These are phyloP conservation scores for Latrodectus hesperus DNA, from an alignment of 2,888 invertebrate genomes.

Conservation along the genomic window DNA sequence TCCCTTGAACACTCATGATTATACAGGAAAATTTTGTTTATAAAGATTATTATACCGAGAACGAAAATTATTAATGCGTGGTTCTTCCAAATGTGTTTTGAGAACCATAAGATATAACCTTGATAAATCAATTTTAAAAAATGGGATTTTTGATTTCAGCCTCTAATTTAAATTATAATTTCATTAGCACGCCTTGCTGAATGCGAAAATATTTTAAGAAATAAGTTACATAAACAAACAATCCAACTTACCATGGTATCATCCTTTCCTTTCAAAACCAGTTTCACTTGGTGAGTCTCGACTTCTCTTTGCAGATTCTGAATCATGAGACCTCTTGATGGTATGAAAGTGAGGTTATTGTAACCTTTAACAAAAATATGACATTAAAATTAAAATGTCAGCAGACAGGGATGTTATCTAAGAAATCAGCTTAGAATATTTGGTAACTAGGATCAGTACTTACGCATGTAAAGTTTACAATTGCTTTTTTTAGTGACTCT, in stretches of 20 bases:
- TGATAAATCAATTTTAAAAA: no score
- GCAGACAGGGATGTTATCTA: neutral
- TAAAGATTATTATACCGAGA: no score
- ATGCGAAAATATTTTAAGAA: neutral
- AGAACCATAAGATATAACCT: no score
- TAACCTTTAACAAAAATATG: slow-evolving; percentile 14
- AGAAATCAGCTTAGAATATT: no score
- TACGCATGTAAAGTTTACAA: slow-evolving; percentile 36
- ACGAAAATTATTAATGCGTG: no score
- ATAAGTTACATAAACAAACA: neutral
- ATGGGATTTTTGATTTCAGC: no score
- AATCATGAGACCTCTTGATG: slow-evolving; percentile 22
- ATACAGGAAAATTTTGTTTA: no score
- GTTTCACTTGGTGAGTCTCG: neutral
- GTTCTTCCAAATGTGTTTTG: no score
- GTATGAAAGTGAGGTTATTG: slow-evolving; percentile 16
- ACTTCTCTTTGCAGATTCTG: slow-evolving; percentile 11
- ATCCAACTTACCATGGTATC: neutral
- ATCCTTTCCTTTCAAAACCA: slow-evolving; percentile 21
- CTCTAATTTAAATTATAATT: no score
- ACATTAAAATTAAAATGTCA: neutral
- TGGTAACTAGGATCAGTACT: neutral
- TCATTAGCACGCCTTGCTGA: no score
- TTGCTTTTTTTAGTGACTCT: neutral
- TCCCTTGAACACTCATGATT: no score